Percentiles rank a stretch among this genome's conserved stretches.
Conservation (phyloP, 2,888 invertebrate species). For the Drosophila rubida region DNA sequence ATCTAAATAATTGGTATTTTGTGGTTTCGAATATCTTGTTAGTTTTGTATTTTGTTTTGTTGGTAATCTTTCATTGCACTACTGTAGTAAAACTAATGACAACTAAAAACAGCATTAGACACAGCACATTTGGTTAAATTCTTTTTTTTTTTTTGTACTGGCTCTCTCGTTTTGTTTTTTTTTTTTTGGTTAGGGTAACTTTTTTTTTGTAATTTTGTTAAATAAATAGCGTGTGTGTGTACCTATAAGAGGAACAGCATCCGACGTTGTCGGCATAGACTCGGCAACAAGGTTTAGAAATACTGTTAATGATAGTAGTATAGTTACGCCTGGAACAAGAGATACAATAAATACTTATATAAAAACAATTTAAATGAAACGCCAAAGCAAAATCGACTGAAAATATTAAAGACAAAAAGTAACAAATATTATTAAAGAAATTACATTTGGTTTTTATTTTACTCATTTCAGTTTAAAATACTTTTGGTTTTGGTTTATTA, state of each 20-base stretch:
- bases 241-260: conserved; percentile 94
- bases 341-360: conserved; percentile 75
- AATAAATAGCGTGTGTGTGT: conserved; percentile 83
- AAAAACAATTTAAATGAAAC: conserved; percentile 76
- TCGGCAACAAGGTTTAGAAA: conserved; percentile 99
- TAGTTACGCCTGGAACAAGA: conserved; percentile 94
- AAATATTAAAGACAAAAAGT: conserved; percentile 64
- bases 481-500: conserved; percentile 28
- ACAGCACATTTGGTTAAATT: conserved; percentile 51
- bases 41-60: conserved; percentile 39
- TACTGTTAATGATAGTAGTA: conserved; percentile 98
- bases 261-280: conserved; percentile 96
- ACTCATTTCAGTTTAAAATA: conserved; percentile 41
- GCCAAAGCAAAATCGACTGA: conserved; percentile 62
- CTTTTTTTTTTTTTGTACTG: conserved; percentile 25
- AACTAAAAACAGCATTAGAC: conserved; percentile 75
- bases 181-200: conserved; percentile 17
- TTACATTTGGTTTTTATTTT: conserved; percentile 30
- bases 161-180: conserved; percentile 18
- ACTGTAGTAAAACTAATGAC: conserved; percentile 77
- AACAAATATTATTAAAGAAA: conserved; percentile 57
- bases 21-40: conserved; percentile 46
- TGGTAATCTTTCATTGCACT: conserved; percentile 69
- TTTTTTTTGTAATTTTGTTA: conserved; percentile 21
- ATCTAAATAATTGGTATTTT: conserved; percentile 80